Conservation (phyloP, 2,113 vertebrate genomes). For the Heterotilapia buettikoferi region DNA sequence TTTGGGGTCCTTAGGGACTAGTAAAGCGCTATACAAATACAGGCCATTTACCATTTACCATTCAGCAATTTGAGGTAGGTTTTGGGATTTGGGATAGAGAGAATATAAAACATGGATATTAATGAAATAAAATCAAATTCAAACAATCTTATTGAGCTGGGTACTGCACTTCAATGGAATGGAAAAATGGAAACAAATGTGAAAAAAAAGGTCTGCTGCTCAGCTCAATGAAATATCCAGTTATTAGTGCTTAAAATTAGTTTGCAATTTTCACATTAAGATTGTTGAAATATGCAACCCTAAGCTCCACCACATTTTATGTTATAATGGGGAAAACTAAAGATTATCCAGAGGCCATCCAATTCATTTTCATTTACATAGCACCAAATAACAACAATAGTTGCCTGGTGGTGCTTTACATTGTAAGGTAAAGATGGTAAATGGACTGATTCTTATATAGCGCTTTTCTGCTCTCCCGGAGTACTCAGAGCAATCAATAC, state of each 20-base stretch:
- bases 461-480: background rate
- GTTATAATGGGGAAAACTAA: background rate
- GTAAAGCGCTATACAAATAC: background rate
- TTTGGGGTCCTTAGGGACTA: background rate
- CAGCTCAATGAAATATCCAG: background rate
- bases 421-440: background rate
- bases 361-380: background rate
- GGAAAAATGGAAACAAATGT: background rate
- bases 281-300: background rate
- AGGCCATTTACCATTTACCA: background rate
- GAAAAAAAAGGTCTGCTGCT: background rate
- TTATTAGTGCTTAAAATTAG: background rate
- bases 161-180: background rate
- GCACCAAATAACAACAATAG: background rate
- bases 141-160: background rate
- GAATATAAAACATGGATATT: background rate
- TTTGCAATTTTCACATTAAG: background rate
- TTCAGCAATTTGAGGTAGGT: background rate
- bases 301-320: background rate
- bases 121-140: background rate
- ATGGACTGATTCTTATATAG: background rate
- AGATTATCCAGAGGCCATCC: background rate
- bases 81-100: background rate
- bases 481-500: background rate
- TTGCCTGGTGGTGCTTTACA: background rate